phyloP scores from a whole-genome alignment of 2,113 vertebrate genomes.

The Ifrita kowaldi region DNA sequence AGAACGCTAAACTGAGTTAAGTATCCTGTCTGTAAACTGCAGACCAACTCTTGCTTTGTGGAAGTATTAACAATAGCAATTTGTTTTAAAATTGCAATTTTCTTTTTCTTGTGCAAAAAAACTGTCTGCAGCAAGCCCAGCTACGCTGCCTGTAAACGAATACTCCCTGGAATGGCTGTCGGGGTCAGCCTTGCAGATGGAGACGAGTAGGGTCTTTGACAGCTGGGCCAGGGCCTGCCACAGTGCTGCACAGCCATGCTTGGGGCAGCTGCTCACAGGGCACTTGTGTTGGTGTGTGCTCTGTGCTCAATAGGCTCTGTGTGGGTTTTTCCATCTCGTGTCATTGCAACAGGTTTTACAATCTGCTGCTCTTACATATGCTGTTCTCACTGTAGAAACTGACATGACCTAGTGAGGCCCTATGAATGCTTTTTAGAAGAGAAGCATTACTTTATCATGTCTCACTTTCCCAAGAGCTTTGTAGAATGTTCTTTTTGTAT shows the following conservation, averaged over 20 bases:
- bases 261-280: rapidly evolving
- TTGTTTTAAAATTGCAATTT: rapidly evolving
- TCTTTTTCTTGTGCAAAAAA: background rate
- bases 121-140: background rate
- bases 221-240: background rate
- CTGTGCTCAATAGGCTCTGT: background rate
- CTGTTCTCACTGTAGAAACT: background rate
- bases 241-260: background rate
- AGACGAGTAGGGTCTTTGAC: background rate
- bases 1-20: background rate
- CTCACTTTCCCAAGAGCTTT: background rate
- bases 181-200: background rate
- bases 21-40: background rate
- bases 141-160: background rate
- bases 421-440: background rate
- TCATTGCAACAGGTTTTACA: background rate
- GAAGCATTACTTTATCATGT: background rate
- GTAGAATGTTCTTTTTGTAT: background rate
- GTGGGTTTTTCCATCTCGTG: background rate
- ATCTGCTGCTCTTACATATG: background rate
- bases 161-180: background rate
- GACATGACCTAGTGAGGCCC: background rate
- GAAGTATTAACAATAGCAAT: background rate
- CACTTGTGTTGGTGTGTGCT: background rate
- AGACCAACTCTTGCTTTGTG: background rate